phyloP scores from a whole-genome alignment of 2,113 vertebrate species.

The Hyperopisus bebe region DNA sequence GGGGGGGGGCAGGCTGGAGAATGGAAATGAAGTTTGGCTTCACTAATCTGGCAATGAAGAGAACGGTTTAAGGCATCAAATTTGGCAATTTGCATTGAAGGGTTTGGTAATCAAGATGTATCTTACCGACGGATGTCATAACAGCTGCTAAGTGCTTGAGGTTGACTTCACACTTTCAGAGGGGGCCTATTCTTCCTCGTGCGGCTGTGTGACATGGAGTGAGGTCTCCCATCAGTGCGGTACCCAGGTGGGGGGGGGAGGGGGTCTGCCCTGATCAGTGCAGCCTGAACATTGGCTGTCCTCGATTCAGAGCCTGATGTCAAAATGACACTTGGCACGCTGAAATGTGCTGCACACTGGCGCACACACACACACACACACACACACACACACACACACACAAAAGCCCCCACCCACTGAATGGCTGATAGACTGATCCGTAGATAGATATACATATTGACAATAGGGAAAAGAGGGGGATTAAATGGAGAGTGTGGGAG shows the following conservation, averaged over 20 bases:
- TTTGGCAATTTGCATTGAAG: background rate
- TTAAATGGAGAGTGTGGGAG: background rate
- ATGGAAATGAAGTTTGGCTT: background rate
- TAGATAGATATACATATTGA: conserved; percentile 9
- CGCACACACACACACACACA: background rate
- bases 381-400: background rate
- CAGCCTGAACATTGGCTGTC: conserved; percentile 7
- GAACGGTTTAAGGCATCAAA: background rate
- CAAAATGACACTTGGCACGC: background rate
- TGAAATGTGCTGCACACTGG: background rate
- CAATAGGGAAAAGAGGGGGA: background rate
- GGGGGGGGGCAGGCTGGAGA: background rate
- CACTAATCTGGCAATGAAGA: background rate
- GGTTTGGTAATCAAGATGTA: background rate
- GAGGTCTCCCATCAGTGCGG: background rate
- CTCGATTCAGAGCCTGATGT: conserved; percentile 17
- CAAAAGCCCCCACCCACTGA: background rate
- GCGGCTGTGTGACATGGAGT: background rate
- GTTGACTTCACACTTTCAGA: background rate
- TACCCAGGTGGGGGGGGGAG: conserved; percentile 6
- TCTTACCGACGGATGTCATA: background rate
- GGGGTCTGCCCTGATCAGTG: conserved; percentile 3
- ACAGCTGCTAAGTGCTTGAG: background rate
- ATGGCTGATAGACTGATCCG: background rate
- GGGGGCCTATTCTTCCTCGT: background rate